phyloP scores from a whole-genome alignment of 2,888 invertebrate genomes.

The Perizoma affinitatum region DNA sequence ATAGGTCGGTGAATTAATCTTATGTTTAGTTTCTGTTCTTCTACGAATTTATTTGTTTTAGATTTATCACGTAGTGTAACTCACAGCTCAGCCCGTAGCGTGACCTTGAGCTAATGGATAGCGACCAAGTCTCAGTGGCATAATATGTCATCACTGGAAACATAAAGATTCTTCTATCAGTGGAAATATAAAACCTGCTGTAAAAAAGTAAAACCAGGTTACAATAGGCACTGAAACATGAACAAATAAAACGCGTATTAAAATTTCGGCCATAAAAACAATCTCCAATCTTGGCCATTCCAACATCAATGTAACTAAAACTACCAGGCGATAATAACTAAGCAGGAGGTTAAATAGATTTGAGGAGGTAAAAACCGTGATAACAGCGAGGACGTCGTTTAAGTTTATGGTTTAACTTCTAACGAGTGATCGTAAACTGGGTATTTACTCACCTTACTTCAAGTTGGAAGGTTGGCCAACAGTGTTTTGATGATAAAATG shows the following conservation, averaged over 20 bases:
- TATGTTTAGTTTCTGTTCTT: too few relatives aligned
- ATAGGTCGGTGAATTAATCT: too few relatives aligned
- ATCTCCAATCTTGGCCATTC: conserved; percentile 27
- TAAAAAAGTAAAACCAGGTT: conserved; percentile 3
- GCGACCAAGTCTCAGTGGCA: too few relatives aligned
- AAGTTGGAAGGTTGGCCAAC: conserved; percentile 55
- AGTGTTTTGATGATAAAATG: conserved; percentile 13
- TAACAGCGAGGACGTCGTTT: conserved; percentile 66
- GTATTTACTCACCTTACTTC: conserved; percentile 68
- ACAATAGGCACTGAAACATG: conserved; percentile 1
- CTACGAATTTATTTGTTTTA: too few relatives aligned
- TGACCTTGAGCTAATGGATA: too few relatives aligned
- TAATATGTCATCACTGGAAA: too few relatives aligned
- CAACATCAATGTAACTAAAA: conserved; percentile 39
- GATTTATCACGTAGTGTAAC: too few relatives aligned
- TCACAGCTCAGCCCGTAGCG: too few relatives aligned
- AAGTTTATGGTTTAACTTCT: conserved; percentile 75
- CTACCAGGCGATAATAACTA: conserved; percentile 69
- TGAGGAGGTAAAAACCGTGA: conserved; percentile 64
- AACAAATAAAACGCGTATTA: conserved; percentile 29
- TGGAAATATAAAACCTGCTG: background rate
- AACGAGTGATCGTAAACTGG: conserved; percentile 78
- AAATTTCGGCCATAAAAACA: conserved; percentile 34
- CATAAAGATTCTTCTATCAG: background rate
- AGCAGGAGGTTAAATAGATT: conserved; percentile 68